These are phyloP conservation scores for Rhynchotus rufescens DNA, from an alignment of 2,797 vertebrate genomes.

Conservation along the genomic window DNA sequence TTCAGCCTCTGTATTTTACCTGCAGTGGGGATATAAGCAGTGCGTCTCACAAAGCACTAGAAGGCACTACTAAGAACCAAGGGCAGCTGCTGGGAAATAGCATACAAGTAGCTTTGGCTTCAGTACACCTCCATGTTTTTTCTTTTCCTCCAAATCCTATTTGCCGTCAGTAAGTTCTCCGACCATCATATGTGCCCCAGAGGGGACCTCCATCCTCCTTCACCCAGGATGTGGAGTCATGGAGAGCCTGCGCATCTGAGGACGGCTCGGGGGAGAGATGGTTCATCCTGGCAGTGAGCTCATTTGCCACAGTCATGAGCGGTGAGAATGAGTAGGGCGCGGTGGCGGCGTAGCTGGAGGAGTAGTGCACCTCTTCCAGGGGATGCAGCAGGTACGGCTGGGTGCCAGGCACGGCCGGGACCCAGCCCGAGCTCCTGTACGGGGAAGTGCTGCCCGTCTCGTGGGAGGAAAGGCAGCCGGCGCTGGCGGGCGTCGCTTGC, in stretches of 20 bases:
- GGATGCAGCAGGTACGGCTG: constrained; percentile 88
- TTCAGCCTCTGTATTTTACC: not conserved
- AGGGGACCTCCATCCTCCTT: constrained; percentile 86
- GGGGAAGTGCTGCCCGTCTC: constrained; percentile 80
- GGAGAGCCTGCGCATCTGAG: constrained; percentile 70
- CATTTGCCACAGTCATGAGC: constrained; percentile 80
- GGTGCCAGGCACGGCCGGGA: constrained; percentile 68
- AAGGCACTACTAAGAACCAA: not conserved
- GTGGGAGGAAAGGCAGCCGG: constrained; percentile 80
- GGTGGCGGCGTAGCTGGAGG: constrained; percentile 77
- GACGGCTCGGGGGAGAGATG: constrained; percentile 79
- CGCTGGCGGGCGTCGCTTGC: constrained; percentile 64
- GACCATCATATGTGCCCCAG: constrained; percentile 89
- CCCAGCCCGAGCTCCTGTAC: constrained; percentile 83
- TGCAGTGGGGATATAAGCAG: not conserved
- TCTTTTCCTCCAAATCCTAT: not conserved
- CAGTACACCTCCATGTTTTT: rapidly evolving
- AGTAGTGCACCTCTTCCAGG: constrained; percentile 88
- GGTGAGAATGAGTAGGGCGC: constrained; percentile 82
- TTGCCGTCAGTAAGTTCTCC: constrained; percentile 85
- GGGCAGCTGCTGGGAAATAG: not conserved
- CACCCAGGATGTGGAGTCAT: constrained; percentile 81
- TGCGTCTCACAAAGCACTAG: not conserved
- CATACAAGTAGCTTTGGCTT: rapidly evolving
- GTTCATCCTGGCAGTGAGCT: constrained; percentile 85